Base-by-base conservation (phyloP, 2,888 invertebrate species). In the Plagiodera versicolora region DNA sequence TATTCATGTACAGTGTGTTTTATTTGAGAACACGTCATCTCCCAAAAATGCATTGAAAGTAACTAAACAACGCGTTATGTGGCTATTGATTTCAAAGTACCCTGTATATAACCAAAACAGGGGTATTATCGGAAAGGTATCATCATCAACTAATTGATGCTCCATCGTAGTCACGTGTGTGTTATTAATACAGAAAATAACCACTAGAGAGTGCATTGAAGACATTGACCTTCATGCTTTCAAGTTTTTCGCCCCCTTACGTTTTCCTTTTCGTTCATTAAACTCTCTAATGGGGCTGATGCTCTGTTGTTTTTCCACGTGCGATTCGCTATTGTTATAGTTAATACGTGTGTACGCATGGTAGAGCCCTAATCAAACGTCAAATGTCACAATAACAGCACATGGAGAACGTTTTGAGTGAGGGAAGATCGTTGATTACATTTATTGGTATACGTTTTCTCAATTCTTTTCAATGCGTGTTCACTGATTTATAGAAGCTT, bases 171-270 rank as follows among this genome's bases (percentile, higher is more conserved):
- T 10, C 11, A 24, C 11, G 32, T 32, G 10, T 39, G 14, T 39
- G 14, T 39, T 6, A 39, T 39, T 39, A 39, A 4, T n/a, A n/a
- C 14, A 14, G 14, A 14, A 39, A 14, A 39, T 10, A n/a, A n/a
- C 39, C 14, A 14, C 39, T 39, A 14, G 14, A 14, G n/a, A n/a
- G n/a, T n/a, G n/a, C n/a, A 11, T 28, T 8, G 5, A 17, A 30
- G 30, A 30, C 51, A 18, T 32, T 51, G 51, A 51, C 11, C 51
- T 51, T 51, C 51, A 51, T 51, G 51, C 51, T 11, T 51, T 28
- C n/a, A n/a, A 16, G 35, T 19, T 14, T 17, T 18, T 10, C 19
- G 4, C 17, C 30, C 30, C 17, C 32, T n/a, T 1, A 32, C 3
- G 11, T 39, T 14, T 39, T 39, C 11, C 51, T 51, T 51, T n/a